phyloP scores from a whole-genome alignment of 2,113 vertebrate genomes.

The Cettia cetti region DNA sequence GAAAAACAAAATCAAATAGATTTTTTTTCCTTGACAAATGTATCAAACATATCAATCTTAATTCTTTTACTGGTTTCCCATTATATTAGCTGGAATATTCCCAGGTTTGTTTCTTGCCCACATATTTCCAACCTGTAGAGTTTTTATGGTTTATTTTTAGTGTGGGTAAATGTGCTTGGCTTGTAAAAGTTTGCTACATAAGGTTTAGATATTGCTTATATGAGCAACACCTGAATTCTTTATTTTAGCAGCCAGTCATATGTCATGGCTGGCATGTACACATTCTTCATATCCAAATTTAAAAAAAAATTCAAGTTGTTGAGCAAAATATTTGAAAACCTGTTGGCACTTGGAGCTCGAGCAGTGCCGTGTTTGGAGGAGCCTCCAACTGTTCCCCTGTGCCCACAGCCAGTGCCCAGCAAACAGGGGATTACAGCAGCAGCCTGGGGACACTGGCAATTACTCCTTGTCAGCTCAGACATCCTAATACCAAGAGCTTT shows the following conservation, averaged over 20 bases:
- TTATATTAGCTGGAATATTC: neutral
- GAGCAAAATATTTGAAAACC: constrained; percentile 41
- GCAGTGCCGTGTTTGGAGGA: neutral
- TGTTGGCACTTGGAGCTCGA: neutral
- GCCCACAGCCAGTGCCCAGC: neutral
- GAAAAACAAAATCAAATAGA: neutral
- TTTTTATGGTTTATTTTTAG: neutral
- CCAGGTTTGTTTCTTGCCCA: neutral
- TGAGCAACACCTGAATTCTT: constrained; percentile 7
- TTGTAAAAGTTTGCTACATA: neutral
- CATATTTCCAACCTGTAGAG: neutral
- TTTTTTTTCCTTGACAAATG: neutral
- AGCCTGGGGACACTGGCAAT: neutral
- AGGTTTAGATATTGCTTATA: neutral
- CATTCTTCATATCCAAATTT: neutral
- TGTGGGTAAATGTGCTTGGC: neutral
- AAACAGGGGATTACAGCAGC: neutral
- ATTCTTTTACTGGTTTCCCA: neutral
- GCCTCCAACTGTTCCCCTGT: neutral
- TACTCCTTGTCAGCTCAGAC: constrained; percentile 3
- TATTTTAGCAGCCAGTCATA: neutral
- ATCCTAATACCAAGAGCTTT: constrained; percentile 10
- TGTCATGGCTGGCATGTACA: too few relatives aligned
- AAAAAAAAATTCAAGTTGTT: neutral
- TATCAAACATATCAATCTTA: neutral